A percentile compares a stretch with the other conserved stretches of the same genome.
phyloP scores from a whole-genome alignment of 1,140 invertebrate genomes.

The Trachymyrmex cornetzi region DNA sequence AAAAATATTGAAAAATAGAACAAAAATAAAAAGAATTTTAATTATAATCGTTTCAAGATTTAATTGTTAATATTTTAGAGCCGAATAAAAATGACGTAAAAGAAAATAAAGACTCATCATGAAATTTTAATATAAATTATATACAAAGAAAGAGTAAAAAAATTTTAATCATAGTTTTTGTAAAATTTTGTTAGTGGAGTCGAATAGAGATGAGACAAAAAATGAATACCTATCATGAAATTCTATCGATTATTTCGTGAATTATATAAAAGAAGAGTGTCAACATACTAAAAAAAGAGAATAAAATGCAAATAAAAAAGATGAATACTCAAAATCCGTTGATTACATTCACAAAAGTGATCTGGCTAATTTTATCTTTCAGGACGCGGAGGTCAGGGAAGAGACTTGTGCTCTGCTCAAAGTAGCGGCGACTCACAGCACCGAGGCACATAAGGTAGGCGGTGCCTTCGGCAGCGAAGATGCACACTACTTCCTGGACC shows the following conservation, averaged over 20 bases:
- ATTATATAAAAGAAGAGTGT: background rate
- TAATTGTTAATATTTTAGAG: too few species aligned
- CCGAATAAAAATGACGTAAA: too few species aligned
- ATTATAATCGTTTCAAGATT: too few species aligned
- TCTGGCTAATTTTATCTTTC: background rate
- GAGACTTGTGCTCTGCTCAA: constrained; percentile 87
- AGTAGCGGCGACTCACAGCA: constrained; percentile 87
- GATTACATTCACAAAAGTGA: background rate
- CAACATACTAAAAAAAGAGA: background rate
- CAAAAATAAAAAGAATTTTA: too few species aligned
- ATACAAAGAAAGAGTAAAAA: background rate
- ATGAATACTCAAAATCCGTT: background rate
- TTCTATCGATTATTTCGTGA: background rate
- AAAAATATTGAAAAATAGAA: too few species aligned
- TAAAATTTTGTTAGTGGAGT: background rate
- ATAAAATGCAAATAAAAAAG: background rate
- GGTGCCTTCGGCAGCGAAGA: constrained; percentile 88
- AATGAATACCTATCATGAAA: background rate
- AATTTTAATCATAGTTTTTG: background rate
- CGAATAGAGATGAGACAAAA: background rate
- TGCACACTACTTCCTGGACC: constrained; percentile 89
- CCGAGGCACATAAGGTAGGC: constrained; percentile 88
- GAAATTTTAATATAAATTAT: too few species aligned
- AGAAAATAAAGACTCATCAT: too few species aligned
- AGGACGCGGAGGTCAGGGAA: constrained; percentile 84